Percentiles rank a stretch among this genome's conserved stretches.
phyloP scores from a whole-genome alignment of 2,797 vertebrate genomes.

The Sebastes itinus region DNA sequence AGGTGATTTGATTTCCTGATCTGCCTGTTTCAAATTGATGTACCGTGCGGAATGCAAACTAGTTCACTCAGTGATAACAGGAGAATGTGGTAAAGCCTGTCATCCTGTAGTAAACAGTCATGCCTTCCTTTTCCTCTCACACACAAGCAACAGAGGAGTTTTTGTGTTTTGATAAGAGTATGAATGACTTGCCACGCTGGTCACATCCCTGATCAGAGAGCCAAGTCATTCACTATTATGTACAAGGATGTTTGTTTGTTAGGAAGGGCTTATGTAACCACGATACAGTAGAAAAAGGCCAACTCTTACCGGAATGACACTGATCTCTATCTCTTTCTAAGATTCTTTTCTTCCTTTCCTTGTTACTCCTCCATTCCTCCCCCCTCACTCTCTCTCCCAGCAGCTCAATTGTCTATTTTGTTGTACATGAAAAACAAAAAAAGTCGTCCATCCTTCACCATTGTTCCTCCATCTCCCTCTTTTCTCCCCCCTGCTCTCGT shows the following conservation, averaged over 20 bases:
- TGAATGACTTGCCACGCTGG: constrained; percentile 15
- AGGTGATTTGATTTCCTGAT: constrained; percentile 44
- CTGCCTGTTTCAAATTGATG: constrained; percentile 20
- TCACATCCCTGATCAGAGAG: constrained; percentile 26
- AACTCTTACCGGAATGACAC: constrained; percentile 57
- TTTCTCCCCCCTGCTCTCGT: not conserved
- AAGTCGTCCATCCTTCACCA: constrained; percentile 47
- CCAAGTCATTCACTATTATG: constrained; percentile 3
- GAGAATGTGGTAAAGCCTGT: constrained; percentile 63
- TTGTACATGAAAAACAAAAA: constrained; percentile 53
- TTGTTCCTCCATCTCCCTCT: constrained; percentile 28
- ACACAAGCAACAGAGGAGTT: constrained; percentile 5
- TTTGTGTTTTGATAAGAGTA: constrained; percentile 10
- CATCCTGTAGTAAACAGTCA: constrained; percentile 49
- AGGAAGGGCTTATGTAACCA: constrained; percentile 48
- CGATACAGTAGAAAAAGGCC: constrained; percentile 4
- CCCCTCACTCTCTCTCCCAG: not conserved
- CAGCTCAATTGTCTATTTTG: constrained; percentile 47
- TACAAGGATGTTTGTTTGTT: constrained; percentile 43
- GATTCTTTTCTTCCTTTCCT: constrained; percentile 6
- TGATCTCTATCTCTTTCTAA: constrained; percentile 4
- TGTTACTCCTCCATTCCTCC: constrained; percentile 16
- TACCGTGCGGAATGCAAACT: constrained; percentile 44
- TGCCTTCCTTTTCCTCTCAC: not conserved
- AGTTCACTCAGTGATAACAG: constrained; percentile 16